Conservation (phyloP, 2,888 invertebrate genomes). For the Odontocolon sp. region DNA sequence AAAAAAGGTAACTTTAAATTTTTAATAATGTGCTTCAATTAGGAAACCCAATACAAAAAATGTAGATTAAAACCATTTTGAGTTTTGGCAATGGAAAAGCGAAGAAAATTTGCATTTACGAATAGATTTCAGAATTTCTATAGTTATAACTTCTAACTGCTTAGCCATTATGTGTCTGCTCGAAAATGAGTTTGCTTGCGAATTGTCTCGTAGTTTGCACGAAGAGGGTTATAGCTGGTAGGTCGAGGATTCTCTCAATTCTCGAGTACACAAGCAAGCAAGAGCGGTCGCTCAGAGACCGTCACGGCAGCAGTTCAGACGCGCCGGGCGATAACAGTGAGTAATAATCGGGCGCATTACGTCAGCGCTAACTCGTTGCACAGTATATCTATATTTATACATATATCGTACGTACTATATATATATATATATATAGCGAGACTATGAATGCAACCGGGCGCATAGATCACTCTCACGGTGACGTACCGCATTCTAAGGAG, state of each 20-base stretch:
- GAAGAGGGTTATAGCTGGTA: too few species aligned
- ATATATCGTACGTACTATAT: too few species aligned
- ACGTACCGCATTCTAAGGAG: conserved; percentile 67
- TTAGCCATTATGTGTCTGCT: too few species aligned
- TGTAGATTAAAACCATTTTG: too few species aligned
- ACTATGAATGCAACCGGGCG: conserved; percentile 69
- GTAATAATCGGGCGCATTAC: conserved; percentile 77
- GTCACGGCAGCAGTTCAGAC: conserved; percentile 34
- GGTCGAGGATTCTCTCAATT: too few species aligned
- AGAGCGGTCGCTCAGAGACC: conserved; percentile 56
- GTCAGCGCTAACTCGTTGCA: conserved; percentile 66
- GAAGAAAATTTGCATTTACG: neutral
- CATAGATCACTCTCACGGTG: conserved; percentile 71
- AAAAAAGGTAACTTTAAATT: too few species aligned
- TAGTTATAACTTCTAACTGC: too few species aligned
- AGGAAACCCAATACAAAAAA: too few species aligned
- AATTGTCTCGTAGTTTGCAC: conserved; percentile 26
- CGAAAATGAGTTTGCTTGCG: conserved; percentile 2
- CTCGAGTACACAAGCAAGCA: neutral
- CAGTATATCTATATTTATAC: neutral
- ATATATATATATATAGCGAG: conserved; percentile 16
- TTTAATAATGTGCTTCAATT: too few species aligned
- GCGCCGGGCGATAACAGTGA: conserved; percentile 71
- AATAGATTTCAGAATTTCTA: neutral
- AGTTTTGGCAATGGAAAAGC: neutral